Evolutionary conservation across 2,888 invertebrate genomes (phyloP).

Genomic region (Drosophila paramelanica): DNA sequence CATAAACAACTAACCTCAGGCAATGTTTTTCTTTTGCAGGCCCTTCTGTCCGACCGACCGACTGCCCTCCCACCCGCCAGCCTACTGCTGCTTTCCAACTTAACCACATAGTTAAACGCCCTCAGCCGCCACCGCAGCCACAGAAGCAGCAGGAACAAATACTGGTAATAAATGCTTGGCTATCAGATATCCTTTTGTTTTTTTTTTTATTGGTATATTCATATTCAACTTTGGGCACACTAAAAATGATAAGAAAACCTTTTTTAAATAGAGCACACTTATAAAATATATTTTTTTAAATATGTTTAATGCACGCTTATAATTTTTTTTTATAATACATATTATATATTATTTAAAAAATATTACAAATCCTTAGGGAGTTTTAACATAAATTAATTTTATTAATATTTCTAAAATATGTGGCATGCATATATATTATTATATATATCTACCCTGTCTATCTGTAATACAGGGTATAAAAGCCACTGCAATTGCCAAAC

Average conservation of each 20-base stretch:
- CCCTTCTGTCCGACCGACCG: constrained; percentile 19
- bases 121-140: constrained; percentile 48
- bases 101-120: constrained; percentile 48
- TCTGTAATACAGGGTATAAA: constrained; percentile 11
- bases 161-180: neutral
- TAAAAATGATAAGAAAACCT: no score
- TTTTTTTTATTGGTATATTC: no score
- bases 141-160: constrained; percentile 18
- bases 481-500: constrained; percentile 47
- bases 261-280: no score
- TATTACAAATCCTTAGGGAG: no score
- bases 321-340: no score
- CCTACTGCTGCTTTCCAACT: constrained; percentile 24
- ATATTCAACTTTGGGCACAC: no score
- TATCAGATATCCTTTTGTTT: constrained; percentile 10
- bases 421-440: no score
- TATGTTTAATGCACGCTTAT: no score
- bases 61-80: constrained; percentile 7
- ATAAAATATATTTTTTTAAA: no score
- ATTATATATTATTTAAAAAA: no score
- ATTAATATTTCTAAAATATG: no score
- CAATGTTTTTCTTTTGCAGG: constrained; percentile 54
- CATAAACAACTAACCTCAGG: constrained; percentile 76
- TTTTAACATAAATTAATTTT: no score
- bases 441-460: neutral